Conservation (phyloP, 2,113 vertebrate genomes). For the Pseudorectes ferrugineus region DNA sequence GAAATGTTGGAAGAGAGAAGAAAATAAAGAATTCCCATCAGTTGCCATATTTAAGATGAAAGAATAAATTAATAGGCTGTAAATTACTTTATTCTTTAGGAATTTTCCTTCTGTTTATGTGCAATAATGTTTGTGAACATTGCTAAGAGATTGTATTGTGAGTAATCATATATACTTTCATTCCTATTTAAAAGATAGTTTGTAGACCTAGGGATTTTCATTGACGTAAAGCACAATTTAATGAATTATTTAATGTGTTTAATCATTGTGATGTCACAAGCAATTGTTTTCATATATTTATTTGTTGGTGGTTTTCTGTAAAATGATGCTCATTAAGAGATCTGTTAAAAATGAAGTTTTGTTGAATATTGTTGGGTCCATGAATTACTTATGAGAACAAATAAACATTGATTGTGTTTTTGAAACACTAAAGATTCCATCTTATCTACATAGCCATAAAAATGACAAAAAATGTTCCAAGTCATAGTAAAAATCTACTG, state of each 20-base stretch:
- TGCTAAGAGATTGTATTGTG: slow-evolving; percentile 74
- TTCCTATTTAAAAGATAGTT: slow-evolving; percentile 73
- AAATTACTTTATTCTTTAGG: slow-evolving; percentile 66
- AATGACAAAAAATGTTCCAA: background rate
- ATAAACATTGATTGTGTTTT: slow-evolving; percentile 62
- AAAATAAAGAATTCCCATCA: slow-evolving; percentile 35
- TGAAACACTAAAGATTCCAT: slow-evolving; percentile 18
- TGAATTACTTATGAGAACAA: slow-evolving; percentile 49
- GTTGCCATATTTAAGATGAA: slow-evolving; percentile 66
- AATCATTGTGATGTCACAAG: slow-evolving; percentile 74
- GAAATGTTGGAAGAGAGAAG: slow-evolving; percentile 30
- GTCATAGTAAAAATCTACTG: background rate
- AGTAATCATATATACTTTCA: slow-evolving; percentile 69
- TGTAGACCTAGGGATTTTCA: slow-evolving; percentile 70
- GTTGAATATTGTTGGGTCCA: slow-evolving; percentile 57
- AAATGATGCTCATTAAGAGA: slow-evolving; percentile 59
- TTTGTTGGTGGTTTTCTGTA: slow-evolving; percentile 63
- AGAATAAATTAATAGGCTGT: slow-evolving; percentile 65
- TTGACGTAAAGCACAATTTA: slow-evolving; percentile 79
- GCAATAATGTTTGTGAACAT: slow-evolving; percentile 74
- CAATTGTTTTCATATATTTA: slow-evolving; percentile 63
- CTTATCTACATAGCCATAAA: background rate
- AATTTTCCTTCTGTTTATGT: slow-evolving; percentile 69
- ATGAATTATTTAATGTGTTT: slow-evolving; percentile 77
- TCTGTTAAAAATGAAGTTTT: slow-evolving; percentile 62